Evolutionary conservation across 2,113 vertebrate genomes (phyloP), one percentile per base, ranked within the genome.

Genomic region (Chaetodon trifascialis): DNA sequence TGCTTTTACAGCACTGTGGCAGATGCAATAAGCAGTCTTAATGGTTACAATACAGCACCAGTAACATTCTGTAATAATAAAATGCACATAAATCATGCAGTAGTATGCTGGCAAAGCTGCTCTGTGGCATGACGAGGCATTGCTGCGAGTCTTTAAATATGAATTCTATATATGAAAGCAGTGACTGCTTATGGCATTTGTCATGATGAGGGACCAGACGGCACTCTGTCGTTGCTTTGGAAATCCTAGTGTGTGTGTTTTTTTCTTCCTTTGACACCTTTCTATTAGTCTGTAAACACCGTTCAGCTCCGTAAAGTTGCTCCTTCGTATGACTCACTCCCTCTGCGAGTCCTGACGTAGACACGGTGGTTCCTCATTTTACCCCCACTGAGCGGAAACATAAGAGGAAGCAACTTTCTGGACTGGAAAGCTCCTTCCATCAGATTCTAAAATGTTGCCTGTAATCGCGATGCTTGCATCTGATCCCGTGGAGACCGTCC

Each of bases 81-180:
- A 88, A 87, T 74, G 81, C 80, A 82, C 84, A 83, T 5, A 87
- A 49, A 62, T 85, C 93, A 92, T 93, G 92, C 93, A 89, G 73
- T 78, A 82, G 23, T 85, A 80, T 79, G 87, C 73, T 76, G 59
- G 84, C 60, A 62, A 79, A 85, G 84, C 73, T 80, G 68, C 66
- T 78, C 51, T 60, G 82, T 79, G 73, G 73, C 66, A 66, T 89
- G 59, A 82, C 15, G 51, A 38, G 70, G 47, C 63, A 66, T 52
- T 16, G 67, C 60, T 23, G 76, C 74, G 67, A 87, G 76, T 81
- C 34, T 81, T 89, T 79, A 75, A 71, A 86, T 54, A 87, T 75
- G 76, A 73, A 71, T 65, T 75, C 47, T 67, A 78, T 72, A 84
- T 66, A 82, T 80, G 76, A 84, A 71, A 82, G 78, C 76, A 25